Evolutionary conservation across 2,888 invertebrate species (phyloP).

Genomic region (Amblyteles armatorius): DNA sequence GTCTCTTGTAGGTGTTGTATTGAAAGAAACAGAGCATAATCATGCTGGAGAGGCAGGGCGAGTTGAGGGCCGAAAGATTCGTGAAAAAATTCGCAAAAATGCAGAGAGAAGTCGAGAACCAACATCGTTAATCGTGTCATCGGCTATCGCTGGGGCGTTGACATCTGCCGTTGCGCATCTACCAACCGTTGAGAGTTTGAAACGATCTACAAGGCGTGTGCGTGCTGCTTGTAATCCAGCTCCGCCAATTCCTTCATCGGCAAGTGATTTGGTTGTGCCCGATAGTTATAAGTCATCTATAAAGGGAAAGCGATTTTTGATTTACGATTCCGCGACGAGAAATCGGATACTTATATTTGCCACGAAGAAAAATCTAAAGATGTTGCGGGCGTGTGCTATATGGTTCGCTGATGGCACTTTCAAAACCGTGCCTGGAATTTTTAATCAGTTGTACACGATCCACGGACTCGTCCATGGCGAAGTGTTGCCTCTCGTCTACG

Average conservation of each 20-base stretch:
- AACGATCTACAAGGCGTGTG: not conserved
- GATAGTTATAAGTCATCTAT: not conserved
- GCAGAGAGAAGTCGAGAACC: constrained; percentile 2
- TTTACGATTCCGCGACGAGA: constrained; percentile 11
- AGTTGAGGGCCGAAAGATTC: constrained; percentile 1
- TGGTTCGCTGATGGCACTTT: constrained; percentile 50
- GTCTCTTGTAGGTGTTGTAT: constrained; percentile 5
- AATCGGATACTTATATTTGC: constrained; percentile 17
- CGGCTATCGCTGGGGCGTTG: not conserved
- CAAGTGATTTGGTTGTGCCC: not conserved
- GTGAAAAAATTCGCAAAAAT: not conserved
- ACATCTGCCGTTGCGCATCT: constrained; percentile 2
- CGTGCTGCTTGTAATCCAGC: not conserved
- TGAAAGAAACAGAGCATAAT: constrained; percentile 32
- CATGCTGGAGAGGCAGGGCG: not conserved
- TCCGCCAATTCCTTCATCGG: constrained; percentile 1
- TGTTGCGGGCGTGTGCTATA: not conserved
- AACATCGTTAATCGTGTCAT: not conserved
- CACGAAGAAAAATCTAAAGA: constrained; percentile 28
- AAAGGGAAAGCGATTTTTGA: constrained; percentile 32
- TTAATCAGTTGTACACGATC: constrained; percentile 32
- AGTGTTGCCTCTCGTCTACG: constrained; percentile 43
- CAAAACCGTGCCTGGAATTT: constrained; percentile 36
- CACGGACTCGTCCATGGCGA: constrained; percentile 36
- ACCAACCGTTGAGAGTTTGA: constrained; percentile 6